Conservation (phyloP, 2,797 vertebrate genomes). For the Coilia nasus region DNA sequence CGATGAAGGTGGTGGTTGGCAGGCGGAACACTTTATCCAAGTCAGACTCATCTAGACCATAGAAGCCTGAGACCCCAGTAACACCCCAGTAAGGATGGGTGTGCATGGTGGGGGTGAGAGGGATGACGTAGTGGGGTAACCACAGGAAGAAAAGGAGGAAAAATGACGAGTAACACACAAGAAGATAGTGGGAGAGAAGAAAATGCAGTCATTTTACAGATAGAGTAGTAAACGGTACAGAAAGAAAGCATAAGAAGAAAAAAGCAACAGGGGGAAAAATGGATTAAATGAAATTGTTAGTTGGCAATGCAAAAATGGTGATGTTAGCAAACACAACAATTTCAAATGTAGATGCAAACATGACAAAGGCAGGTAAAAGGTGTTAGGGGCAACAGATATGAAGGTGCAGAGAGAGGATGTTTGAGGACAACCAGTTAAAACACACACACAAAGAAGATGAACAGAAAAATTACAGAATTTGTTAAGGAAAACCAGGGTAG, state of each 20-base stretch:
- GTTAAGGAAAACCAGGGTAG: neutral
- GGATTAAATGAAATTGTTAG: neutral
- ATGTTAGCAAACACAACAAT: neutral
- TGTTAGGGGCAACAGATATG: too few species aligned
- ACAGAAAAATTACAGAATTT: neutral
- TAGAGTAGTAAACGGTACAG: slow-evolving; percentile 1
- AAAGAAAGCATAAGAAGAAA: slow-evolving; percentile 12
- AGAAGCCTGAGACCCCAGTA: slow-evolving; percentile 83
- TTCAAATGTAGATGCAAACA: too few species aligned
- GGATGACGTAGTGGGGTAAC: slow-evolving; percentile 26
- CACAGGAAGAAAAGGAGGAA: neutral
- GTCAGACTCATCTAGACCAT: slow-evolving; percentile 89
- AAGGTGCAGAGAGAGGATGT: too few species aligned
- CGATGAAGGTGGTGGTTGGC: slow-evolving; percentile 96
- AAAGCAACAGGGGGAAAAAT: neutral
- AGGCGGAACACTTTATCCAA: slow-evolving; percentile 94
- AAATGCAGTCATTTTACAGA: neutral
- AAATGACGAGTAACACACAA: neutral
- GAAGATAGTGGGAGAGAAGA: neutral
- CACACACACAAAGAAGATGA: neutral
- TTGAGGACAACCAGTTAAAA: neutral
- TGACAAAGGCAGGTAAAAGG: too few species aligned
- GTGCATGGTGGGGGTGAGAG: slow-evolving; percentile 39
- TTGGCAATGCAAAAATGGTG: neutral
- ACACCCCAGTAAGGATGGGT: slow-evolving; percentile 45